Base-by-base conservation (phyloP, 2,113 vertebrate species). In the Dryoscopus gambensis region DNA sequence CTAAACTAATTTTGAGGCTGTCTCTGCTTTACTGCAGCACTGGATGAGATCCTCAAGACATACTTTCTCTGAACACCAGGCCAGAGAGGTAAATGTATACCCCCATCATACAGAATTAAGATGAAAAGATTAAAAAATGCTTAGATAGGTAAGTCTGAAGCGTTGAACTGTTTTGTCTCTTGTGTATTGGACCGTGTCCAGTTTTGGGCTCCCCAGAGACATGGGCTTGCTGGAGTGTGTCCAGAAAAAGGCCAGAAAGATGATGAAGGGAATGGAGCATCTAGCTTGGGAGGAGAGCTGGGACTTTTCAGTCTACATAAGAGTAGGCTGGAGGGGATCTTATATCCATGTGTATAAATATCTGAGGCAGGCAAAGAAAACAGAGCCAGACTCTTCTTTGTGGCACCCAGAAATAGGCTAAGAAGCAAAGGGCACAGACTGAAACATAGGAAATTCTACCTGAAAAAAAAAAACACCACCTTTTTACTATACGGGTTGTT, bases 401-500 rank as follows among this genome's bases (percentile, higher is more conserved):
- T 44, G 42, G 22, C 35, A 46, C 6, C 9, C 23, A 67, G 46
- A 64, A 88, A 67, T 1, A 50, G n/a, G 27, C 13, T 11, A 67
- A 82, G 37, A 75, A 23, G 10, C 44, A 80, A 67, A 15, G 4
- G 67, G 15, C 33, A 59, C 10, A 74, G n/a, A 40, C 4, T 27
- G 10, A 73, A 93, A 60, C 42, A 71, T 9, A 86, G 9, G 15
- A 67, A 89, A 60, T 50, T 62, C 15, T 40, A 35, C 22, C 47
- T 19, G 12, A n/a, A 35, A 64, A 52, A 30, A 37, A 18, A 9
- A 11, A 1, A 5, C 15, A 0, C 3, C 10, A 11, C 15, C 1
- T 53, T 75, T 74, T 78, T 31, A 44, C 17, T 60, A 11, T 3
- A 7, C 25, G 9, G 7, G 4, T 46, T 3, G 20, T 24, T 14